phyloP scores from a whole-genome alignment of 2,113 vertebrate species.

The Peucedramus taeniatus region DNA sequence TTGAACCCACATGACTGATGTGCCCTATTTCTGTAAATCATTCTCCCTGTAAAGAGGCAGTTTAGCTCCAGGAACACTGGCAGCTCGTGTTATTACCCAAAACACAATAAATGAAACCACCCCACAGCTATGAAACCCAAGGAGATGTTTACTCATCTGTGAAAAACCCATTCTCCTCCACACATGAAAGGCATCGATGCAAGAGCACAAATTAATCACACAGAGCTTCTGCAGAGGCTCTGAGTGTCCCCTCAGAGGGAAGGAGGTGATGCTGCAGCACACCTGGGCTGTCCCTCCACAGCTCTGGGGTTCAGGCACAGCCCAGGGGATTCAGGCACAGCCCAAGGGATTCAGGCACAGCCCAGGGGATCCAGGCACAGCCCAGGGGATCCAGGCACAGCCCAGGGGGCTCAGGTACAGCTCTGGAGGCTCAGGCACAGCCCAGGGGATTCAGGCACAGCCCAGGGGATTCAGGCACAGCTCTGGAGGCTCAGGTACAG shows the following conservation, averaged over 20 bases:
- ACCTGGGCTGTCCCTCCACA: rapidly evolving
- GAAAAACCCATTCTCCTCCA: conserved; percentile 43
- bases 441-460: no score
- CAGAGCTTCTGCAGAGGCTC: neutral
- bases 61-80: neutral
- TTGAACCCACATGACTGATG: neutral
- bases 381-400: no score
- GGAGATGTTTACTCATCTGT: conserved; percentile 48
- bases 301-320: rapidly evolving
- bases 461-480: no score
- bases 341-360: neutral
- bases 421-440: no score
- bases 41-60: conserved; percentile 9
- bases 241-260: neutral
- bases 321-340: neutral
- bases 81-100: neutral
- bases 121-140: conserved; percentile 33
- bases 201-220: conserved; percentile 18
- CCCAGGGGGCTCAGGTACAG: no score
- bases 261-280: neutral
- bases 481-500: no score
- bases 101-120: conserved; percentile 4
- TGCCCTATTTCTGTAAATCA: neutral
- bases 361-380: no score
- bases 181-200: conserved; percentile 18